Evolutionary conservation across 2,888 invertebrate genomes (phyloP), one percentile per base, ranked within the genome.

Genomic region (Hymenopus coronatus): DNA sequence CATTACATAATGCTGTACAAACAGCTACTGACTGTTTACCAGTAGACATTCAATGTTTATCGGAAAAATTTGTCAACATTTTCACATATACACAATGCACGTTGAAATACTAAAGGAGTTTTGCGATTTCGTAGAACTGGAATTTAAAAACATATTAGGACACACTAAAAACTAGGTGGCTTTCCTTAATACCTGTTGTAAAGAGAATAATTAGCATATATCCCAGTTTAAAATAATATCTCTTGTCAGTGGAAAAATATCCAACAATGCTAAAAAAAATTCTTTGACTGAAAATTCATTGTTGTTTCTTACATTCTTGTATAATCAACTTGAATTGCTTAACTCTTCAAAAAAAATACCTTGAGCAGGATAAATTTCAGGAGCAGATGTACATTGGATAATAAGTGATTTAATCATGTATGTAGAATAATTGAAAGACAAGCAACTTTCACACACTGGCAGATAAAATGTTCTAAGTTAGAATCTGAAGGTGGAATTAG

Each of bases 71-170:
- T 92, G 92, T 90, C 91, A 90, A 70, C 91, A 92, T 91, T 93
- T 93, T 90, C 90, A 91, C 88, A 92, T 91, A 87, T 93, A 92
- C 90, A 93, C 92, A 28, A 92, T 93, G 28, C 90, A 92, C 84
- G 92, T 91, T 40, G 91, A 91, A 89, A 87, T 85, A 84, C 88
- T 93, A 28, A 92, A 92, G 91, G 90, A 91, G 89, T 92, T 93
- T 91, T n/a, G n/a, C n/a, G n/a, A n/a, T n/a, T n/a, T n/a, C n/a
- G n/a, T n/a, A n/a, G n/a, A n/a, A n/a, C n/a, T 92, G 92, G 91
- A 92, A 87, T 92, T 92, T 90, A 90, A 90, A 90, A 91, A 90
- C 88, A 81, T 92, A 30, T 86, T 92, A 30, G 89, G 90, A 28
- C 90, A 92, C 89, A 91, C 91, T 84, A n/a, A 91, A 91, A 87